Evolutionary conservation across 2,888 invertebrate genomes (phyloP).

Genomic region (Sussaba pulchella): DNA sequence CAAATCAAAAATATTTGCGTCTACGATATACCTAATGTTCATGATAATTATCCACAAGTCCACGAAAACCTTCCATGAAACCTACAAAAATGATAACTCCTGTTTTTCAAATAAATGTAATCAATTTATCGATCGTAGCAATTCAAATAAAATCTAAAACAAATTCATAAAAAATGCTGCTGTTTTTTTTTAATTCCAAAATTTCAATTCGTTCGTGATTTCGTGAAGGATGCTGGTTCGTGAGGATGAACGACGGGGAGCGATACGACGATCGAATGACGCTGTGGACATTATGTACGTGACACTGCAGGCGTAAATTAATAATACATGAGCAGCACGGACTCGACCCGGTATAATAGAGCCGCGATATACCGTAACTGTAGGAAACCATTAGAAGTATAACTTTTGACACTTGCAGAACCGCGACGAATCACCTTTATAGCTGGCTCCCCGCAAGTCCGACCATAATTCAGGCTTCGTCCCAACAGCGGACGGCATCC

Average conservation of each 20-base stretch:
- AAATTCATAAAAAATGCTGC: constrained; percentile 14
- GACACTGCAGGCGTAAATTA: constrained; percentile 72
- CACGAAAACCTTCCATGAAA: too few relatives aligned
- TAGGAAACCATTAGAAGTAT: constrained; percentile 75
- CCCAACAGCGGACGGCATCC: constrained; percentile 55
- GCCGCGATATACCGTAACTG: constrained; percentile 34
- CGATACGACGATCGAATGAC: constrained; percentile 56
- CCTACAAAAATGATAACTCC: too few relatives aligned
- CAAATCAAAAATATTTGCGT: too few relatives aligned
- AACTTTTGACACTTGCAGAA: constrained; percentile 84
- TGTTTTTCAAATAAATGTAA: too few relatives aligned
- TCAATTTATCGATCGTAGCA: too few relatives aligned
- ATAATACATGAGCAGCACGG: constrained; percentile 78
- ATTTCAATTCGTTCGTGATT: too few relatives aligned
- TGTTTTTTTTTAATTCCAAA: constrained; percentile 1
- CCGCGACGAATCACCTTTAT: constrained; percentile 83
- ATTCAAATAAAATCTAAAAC: too few relatives aligned
- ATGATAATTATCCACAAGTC: too few relatives aligned
- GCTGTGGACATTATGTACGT: constrained; percentile 40
- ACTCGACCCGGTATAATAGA: constrained; percentile 65
- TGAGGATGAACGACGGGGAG: constrained; percentile 36
- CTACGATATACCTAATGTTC: too few relatives aligned
- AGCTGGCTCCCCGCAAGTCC: constrained; percentile 74
- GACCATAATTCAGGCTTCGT: constrained; percentile 78
- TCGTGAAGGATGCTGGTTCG: constrained; percentile 17